Evolutionary conservation across 2,797 vertebrate species (phyloP), one percentile per base, ranked within the genome.

Genomic region (Fistularia commersonii): DNA sequence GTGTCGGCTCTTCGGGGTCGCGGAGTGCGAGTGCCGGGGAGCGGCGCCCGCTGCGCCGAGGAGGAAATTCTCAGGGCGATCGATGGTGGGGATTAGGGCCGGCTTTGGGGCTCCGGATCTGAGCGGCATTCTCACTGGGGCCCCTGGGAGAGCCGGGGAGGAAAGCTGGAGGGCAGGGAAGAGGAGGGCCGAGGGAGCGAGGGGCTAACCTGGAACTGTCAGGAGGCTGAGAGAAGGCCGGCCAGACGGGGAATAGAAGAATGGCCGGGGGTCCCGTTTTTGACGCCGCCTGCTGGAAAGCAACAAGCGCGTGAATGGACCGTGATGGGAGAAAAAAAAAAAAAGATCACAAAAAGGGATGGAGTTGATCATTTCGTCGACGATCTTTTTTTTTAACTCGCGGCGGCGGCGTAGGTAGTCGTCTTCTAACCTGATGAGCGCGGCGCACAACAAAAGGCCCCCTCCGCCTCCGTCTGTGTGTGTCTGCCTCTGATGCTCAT

Each of bases 61-160:
- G 78, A 86, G 83, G 80, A 91, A 90, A 89, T 90, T 91, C 90
- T 92, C 90, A 91, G 86, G 87, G 83, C 82, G 85, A 92, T 92
- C 90, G 87, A 92, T 92, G 85, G 70, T 33, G 69, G 77, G 88
- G 90, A 91, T 91, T 92, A 91, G 82, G 84, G 75, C 74, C 46
- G 86, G 89, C 88, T 92, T 92, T 90, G 86, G 87, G 83, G 90
- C 87, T 91, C 86, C 86, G 88, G 88, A 91, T 92, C 88, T 90
- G 72, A 72, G 81, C 67, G 64, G 77, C 83, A 89, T 88, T 86
- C 89, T 89, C 88, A 80, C 74, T 54, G 74, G 87, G 79, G 83
- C 74, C 76, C 70, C 58, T 78, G 84, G 70, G 85, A 87, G 83
- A 80, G 70, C 60, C 52, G 65, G 59, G 79, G 80, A 82, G 81